A percentile compares a stretch with the other conserved stretches of the same genome.
These are phyloP conservation scores for Cheiracanthium punctorium DNA, from an alignment of 2,888 invertebrate genomes.

Conservation along the genomic window DNA sequence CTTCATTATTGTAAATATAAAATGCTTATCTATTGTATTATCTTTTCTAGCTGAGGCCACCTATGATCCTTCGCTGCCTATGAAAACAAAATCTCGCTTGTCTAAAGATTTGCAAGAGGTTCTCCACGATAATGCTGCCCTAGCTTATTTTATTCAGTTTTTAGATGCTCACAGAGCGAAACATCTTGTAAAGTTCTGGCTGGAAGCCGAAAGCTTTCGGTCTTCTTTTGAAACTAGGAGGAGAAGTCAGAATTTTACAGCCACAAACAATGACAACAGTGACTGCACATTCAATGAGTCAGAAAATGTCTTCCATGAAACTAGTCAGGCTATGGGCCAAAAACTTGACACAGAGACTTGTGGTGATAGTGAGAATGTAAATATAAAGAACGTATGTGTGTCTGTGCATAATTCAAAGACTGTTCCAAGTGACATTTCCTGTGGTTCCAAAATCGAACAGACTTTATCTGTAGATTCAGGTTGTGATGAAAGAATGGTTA, in stretches of 20 bases:
- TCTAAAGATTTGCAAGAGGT: slow-evolving; percentile 86
- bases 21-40: no score
- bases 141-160: slow-evolving; percentile 89
- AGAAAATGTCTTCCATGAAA: slow-evolving; percentile 60
- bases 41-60: slow-evolving; percentile 69
- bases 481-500: slow-evolving; percentile 30
- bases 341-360: neutral
- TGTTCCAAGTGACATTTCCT: neutral
- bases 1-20: no score
- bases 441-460: slow-evolving; percentile 8
- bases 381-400: slow-evolving; percentile 8
- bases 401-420: slow-evolving; percentile 13
- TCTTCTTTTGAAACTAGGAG: slow-evolving; percentile 40
- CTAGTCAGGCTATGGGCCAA: slow-evolving; percentile 35
- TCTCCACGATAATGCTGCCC: slow-evolving; percentile 85
- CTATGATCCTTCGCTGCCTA: slow-evolving; percentile 67
- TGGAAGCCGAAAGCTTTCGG: slow-evolving; percentile 78
- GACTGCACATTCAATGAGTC: slow-evolving; percentile 14
- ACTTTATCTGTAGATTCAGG: slow-evolving; percentile 51
- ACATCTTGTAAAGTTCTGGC: slow-evolving; percentile 78
- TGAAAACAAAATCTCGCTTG: slow-evolving; percentile 76
- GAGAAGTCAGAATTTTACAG: slow-evolving; percentile 2
- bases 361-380: neutral
- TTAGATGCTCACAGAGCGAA: slow-evolving; percentile 83
- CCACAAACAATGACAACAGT: slow-evolving; percentile 7